Evolutionary conservation across 2,113 vertebrate species (phyloP).

Genomic region (Fregata magnificens): DNA sequence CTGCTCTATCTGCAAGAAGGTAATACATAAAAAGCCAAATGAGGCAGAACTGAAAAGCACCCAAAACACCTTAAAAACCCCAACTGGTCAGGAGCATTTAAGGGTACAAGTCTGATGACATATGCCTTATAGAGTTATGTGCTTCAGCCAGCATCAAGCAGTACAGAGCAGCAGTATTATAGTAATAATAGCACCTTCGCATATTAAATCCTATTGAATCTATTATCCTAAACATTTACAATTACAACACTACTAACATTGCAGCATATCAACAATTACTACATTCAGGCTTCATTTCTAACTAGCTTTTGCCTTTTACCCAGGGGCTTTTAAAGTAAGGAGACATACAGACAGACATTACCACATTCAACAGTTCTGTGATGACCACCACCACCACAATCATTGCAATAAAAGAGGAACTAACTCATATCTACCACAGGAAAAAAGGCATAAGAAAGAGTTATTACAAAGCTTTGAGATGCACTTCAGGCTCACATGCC

Average conservation of each 20-base stretch:
- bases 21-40: neutral
- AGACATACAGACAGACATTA: neutral
- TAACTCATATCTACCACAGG: neutral
- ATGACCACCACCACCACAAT: neutral
- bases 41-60: neutral
- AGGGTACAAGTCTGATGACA: neutral
- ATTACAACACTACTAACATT: neutral
- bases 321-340: neutral
- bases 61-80: neutral
- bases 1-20: neutral
- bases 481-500: neutral
- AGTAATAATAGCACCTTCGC: neutral
- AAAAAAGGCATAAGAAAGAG: neutral
- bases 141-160: neutral
- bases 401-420: neutral
- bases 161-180: neutral
- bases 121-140: accelerated
- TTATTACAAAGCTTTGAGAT: neutral
- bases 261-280: neutral
- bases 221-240: neutral
- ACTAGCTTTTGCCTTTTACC: neutral
- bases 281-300: neutral
- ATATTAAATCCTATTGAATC: neutral
- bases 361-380: neutral
- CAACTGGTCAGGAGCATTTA: neutral